These are phyloP conservation scores for Neoascia interrupta DNA, from an alignment of 2,888 invertebrate genomes.

Conservation along the genomic window DNA sequence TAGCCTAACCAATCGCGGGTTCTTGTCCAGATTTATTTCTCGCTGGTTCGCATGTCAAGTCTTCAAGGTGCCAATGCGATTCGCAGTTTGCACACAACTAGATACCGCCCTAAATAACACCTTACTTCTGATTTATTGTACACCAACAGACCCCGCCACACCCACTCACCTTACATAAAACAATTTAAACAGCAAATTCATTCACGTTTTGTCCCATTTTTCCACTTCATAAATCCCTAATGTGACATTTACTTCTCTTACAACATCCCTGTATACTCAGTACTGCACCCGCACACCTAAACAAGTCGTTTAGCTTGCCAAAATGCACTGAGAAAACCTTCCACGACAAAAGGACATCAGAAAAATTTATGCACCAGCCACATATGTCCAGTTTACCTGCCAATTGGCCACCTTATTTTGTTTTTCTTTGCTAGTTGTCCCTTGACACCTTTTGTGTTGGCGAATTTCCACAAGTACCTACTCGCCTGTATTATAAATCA, in stretches of 20 bases:
- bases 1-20: too few relatives aligned
- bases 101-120: too few relatives aligned
- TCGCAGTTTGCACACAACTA: too few relatives aligned
- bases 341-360: conserved; percentile 25
- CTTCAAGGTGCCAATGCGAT: too few relatives aligned
- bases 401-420: not conserved
- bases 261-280: not conserved
- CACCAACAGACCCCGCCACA: conserved; percentile 45
- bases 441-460: conserved; percentile 50
- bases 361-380: conserved; percentile 16
- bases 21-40: too few relatives aligned
- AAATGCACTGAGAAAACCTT: conserved; percentile 37
- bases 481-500: conserved; percentile 43
- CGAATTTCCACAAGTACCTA: conserved; percentile 3
- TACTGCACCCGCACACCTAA: conserved; percentile 49
- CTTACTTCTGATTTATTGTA: conserved; percentile 58
- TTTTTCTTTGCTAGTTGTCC: conserved; percentile 29
- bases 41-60: too few relatives aligned
- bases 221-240: conserved; percentile 43
- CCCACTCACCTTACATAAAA: conserved; percentile 45
- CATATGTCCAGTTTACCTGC: conserved; percentile 54
- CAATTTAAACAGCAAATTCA: conserved; percentile 36
- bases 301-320: conserved; percentile 60
- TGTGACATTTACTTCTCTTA: conserved; percentile 48
- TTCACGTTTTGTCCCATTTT: conserved; percentile 19